phyloP scores from a whole-genome alignment of 1,140 invertebrate species.

The Lordiphosa stackelbergi region DNA sequence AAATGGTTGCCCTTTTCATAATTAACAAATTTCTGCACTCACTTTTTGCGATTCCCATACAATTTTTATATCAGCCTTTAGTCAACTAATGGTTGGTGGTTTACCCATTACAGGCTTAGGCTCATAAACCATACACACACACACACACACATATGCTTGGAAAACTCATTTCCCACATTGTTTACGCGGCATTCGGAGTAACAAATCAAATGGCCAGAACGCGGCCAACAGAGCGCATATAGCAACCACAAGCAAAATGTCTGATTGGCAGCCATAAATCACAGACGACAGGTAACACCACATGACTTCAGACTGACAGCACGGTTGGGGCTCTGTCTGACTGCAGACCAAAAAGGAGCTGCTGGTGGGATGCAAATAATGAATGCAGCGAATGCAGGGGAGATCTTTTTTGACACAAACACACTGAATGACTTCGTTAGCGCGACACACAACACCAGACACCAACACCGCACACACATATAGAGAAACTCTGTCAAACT shows the following conservation, averaged over 20 bases:
- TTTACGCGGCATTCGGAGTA: conserved; percentile 61
- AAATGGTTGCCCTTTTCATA: too few relatives aligned
- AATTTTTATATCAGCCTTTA: too few relatives aligned
- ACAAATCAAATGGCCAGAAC: conserved; percentile 56
- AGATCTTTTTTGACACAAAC: conserved; percentile 35
- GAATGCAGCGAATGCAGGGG: conserved; percentile 40
- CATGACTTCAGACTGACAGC: conserved; percentile 8
- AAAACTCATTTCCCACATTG: conserved; percentile 54
- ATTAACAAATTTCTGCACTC: too few relatives aligned
- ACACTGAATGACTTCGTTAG: conserved; percentile 71
- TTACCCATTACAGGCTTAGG: too few relatives aligned
- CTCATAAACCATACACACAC: too few relatives aligned
- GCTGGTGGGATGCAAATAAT: conserved; percentile 43
- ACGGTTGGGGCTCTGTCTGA: background rate
- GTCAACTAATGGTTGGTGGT: too few relatives aligned
- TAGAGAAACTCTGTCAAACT: conserved; percentile 50
- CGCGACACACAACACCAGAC: conserved; percentile 23
- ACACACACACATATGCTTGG: too few relatives aligned
- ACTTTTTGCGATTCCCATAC: too few relatives aligned
- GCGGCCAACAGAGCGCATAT: conserved; percentile 7
- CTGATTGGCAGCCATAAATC: conserved; percentile 71
- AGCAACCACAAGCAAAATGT: conserved; percentile 57
- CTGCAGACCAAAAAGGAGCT: conserved; percentile 15
- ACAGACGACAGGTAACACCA: conserved; percentile 33
- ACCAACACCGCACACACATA: conserved; percentile 8